phyloP scores from a whole-genome alignment of 2,888 invertebrate genomes.

The Theodoxus fluviatilis region DNA sequence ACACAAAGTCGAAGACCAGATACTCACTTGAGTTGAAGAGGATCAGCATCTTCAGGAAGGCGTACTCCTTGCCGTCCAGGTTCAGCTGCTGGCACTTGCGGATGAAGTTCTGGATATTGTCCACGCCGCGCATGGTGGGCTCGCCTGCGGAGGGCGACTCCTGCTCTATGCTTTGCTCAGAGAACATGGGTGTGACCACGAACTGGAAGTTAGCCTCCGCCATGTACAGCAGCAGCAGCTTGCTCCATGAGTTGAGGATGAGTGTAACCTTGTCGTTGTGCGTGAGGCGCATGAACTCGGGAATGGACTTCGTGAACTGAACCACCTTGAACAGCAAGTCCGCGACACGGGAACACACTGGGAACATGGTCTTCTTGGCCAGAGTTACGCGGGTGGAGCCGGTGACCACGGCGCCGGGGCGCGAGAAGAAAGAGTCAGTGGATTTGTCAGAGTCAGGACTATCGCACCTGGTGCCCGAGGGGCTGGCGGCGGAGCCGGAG shows the following conservation, averaged over 20 bases:
- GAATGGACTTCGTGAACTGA: constrained; percentile 57
- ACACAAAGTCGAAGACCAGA: not conserved
- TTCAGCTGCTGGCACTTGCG: constrained; percentile 58
- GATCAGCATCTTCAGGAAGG: constrained; percentile 55
- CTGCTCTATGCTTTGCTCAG: constrained; percentile 27
- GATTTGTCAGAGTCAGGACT: constrained; percentile 33
- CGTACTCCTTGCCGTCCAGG: constrained; percentile 58
- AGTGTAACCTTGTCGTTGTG: constrained; percentile 57
- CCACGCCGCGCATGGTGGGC: constrained; percentile 61
- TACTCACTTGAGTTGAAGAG: constrained; percentile 60
- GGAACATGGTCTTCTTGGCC: constrained; percentile 63
- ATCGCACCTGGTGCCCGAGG: constrained; percentile 26
- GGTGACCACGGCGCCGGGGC: constrained; percentile 32
- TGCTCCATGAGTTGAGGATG: constrained; percentile 57
- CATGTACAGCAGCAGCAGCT: constrained; percentile 60
- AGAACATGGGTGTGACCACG: constrained; percentile 53
- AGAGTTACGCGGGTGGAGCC: constrained; percentile 54
- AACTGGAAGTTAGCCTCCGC: constrained; percentile 63
- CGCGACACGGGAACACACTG: constrained; percentile 58
- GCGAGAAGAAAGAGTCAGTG: constrained; percentile 26
- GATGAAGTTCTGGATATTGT: constrained; percentile 59
- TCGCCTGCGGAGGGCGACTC: constrained; percentile 43
- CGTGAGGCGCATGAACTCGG: constrained; percentile 55
- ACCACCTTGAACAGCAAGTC: constrained; percentile 61
- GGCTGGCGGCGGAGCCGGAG: constrained; percentile 22